Percentiles rank a stretch among this genome's conserved stretches.
Conservation (phyloP, 2,888 invertebrate genomes). For the Pseudococcus longispinus region DNA sequence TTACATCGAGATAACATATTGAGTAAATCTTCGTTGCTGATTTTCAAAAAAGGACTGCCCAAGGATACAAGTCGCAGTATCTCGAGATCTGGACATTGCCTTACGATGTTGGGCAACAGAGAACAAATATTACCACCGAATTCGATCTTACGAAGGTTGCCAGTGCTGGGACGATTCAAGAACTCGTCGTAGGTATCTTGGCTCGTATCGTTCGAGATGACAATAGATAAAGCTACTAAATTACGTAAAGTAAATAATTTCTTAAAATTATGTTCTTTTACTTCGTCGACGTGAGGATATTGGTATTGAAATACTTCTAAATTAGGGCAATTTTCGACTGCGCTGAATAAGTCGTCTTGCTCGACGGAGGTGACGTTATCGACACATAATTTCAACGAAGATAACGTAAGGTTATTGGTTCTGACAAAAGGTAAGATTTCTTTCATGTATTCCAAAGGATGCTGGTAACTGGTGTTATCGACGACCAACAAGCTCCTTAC, state of each 20-base stretch:
- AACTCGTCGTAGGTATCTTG: constrained; percentile 19
- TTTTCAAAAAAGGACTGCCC: constrained; percentile 19
- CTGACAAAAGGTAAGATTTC: constrained; percentile 16
- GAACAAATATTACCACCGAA: constrained; percentile 46
- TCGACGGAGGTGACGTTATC: constrained; percentile 12
- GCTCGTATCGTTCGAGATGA: not conserved
- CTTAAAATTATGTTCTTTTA: constrained; percentile 28
- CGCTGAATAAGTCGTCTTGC: constrained; percentile 29
- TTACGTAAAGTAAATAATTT: constrained; percentile 1
- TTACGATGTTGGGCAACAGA: not conserved
- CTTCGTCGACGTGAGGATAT: constrained; percentile 46
- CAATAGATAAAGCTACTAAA: constrained; percentile 28
- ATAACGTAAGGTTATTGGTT: not conserved
- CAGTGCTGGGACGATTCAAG: not conserved
- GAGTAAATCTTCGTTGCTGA: constrained; percentile 37
- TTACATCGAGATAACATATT: constrained; percentile 25
- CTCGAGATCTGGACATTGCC: constrained; percentile 27
- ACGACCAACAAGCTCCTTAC: constrained; percentile 33
- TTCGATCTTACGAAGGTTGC: constrained; percentile 38
- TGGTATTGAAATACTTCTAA: constrained; percentile 50
- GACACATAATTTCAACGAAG: constrained; percentile 34
- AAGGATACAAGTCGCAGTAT: constrained; percentile 23
- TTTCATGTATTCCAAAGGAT: constrained; percentile 45
- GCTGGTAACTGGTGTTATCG: constrained; percentile 49
- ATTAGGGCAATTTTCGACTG: constrained; percentile 19